A percentile compares a stretch with the other conserved stretches of the same genome.
These are phyloP conservation scores for cat (Felis catus) DNA, from an alignment of 2,113 vertebrate species.

Conservation along the genomic window F.catus_Fca126_mat1.0 CM031420.1:127189001-127189500, in stretches of 20 bases:
- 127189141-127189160: background rate
- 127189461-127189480: constrained; percentile 48
- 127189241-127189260: constrained; percentile 12
- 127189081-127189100: background rate
- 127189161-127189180: background rate
- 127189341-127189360: background rate
- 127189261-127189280: background rate
- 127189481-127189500: constrained; percentile 51
- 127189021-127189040: background rate
- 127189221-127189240: background rate
- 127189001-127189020: background rate
- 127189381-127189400: background rate
- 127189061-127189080: no score
- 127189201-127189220: background rate
- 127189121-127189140: background rate
- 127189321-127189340: background rate
- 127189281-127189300: constrained; percentile 34
- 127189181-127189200: background rate
- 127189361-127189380: background rate
- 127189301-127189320: background rate
- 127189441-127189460: background rate
- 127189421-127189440: background rate
- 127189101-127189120: background rate
- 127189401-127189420: background rate
- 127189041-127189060: no score